A percentile compares a stretch with the other conserved stretches of the same genome.
These are phyloP conservation scores for Thamnophis elegans DNA, from an alignment of 2,797 vertebrate genomes.

Conservation along the genomic window DNA sequence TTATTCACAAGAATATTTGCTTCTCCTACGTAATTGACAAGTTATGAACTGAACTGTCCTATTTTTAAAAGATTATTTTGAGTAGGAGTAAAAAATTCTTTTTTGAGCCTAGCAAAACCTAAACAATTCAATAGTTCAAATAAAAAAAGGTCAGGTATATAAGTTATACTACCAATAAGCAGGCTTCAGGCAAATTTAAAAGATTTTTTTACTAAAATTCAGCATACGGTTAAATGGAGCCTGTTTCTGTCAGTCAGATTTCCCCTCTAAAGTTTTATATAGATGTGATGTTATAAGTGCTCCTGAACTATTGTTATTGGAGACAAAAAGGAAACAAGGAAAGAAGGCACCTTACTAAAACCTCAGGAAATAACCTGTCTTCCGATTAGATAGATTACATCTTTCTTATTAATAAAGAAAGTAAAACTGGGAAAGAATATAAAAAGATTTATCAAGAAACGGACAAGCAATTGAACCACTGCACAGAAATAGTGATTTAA, in stretches of 20 bases:
- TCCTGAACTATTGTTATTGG: slow-evolving; percentile 19
- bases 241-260: slow-evolving; percentile 59
- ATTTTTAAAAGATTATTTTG: not conserved
- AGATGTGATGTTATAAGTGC: slow-evolving; percentile 58
- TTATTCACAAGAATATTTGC: slow-evolving; percentile 47
- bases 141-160: slow-evolving; percentile 52
- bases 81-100: slow-evolving; percentile 21
- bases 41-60: slow-evolving; percentile 57
- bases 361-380: slow-evolving; percentile 44
- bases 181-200: slow-evolving; percentile 34
- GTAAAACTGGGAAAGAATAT: slow-evolving; percentile 2
- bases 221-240: slow-evolving; percentile 51
- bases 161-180: slow-evolving; percentile 43
- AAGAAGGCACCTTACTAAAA: slow-evolving; percentile 49
- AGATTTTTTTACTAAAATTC: slow-evolving; percentile 18
- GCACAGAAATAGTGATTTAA: slow-evolving; percentile 39
- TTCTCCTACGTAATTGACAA: slow-evolving; percentile 52
- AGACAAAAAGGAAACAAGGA: not conserved
- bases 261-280: slow-evolving; percentile 52
- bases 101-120: not conserved
- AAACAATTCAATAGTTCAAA: not conserved
- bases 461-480: not conserved
- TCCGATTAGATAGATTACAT: slow-evolving; percentile 57
- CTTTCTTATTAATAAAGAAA: slow-evolving; percentile 52
- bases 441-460: not conserved